phyloP scores from a whole-genome alignment of 2,113 vertebrate genomes.

The Piaya cayana region DNA sequence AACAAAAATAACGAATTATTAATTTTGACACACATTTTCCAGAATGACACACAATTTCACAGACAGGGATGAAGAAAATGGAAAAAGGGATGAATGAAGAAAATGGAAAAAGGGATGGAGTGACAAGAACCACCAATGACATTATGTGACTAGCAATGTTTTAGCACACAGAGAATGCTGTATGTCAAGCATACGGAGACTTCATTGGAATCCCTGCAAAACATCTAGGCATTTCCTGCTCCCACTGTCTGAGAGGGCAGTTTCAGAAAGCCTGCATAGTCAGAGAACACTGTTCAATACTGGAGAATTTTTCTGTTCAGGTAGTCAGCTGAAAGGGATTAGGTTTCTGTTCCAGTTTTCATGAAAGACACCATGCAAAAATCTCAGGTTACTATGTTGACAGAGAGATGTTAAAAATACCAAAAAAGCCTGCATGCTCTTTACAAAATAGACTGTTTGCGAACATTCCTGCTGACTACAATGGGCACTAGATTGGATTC shows the following conservation, averaged over 20 bases:
- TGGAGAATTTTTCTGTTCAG: neutral
- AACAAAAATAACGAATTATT: neutral
- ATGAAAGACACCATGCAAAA: neutral
- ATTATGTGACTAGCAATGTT: neutral
- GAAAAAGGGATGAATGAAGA: neutral
- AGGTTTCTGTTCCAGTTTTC: neutral
- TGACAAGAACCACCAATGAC: neutral
- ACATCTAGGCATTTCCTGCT: neutral
- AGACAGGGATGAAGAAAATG: neutral
- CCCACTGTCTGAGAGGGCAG: neutral
- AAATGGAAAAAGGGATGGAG: neutral
- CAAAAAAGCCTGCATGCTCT: neutral
- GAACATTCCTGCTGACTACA: neutral
- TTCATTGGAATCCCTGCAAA: neutral
- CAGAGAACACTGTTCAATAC: neutral
- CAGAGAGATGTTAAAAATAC: neutral
- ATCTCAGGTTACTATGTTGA: neutral
- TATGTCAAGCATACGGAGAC: neutral
- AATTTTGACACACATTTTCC: neutral
- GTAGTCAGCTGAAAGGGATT: neutral
- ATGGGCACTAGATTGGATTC: neutral
- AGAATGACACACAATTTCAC: neutral
- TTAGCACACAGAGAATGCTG: neutral
- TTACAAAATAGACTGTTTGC: neutral
- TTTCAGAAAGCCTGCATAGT: neutral